Conservation (phyloP, 2,797 vertebrate species). For the Pteropus rufus region DNA sequence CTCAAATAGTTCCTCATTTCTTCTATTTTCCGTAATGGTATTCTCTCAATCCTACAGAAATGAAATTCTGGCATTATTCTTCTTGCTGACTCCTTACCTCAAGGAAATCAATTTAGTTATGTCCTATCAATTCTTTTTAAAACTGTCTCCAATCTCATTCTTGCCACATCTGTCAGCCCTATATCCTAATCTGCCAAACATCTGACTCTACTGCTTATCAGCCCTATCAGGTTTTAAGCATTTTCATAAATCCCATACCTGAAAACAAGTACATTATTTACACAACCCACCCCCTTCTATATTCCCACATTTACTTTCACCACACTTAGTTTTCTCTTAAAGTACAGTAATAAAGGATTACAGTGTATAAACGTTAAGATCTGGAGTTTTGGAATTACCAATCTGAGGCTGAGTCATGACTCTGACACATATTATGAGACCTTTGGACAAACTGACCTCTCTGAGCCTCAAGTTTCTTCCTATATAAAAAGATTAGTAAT, state of each 20-base stretch:
- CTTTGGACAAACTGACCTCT: not conserved
- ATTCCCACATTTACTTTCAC: slow-evolving; percentile 4
- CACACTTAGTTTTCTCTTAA: slow-evolving; percentile 21
- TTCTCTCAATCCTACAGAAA: slow-evolving; percentile 23
- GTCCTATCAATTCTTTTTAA: not conserved
- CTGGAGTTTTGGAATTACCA: not conserved
- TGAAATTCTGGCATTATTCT: not conserved
- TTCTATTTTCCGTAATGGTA: slow-evolving; percentile 35
- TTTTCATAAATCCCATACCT: not conserved
- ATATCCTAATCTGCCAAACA: not conserved
- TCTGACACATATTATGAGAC: not conserved
- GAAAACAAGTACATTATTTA: not conserved
- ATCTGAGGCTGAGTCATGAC: not conserved
- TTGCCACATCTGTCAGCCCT: not conserved
- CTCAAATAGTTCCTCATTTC: not conserved
- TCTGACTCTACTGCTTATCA: not conserved
- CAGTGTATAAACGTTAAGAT: not conserved
- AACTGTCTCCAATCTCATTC: not conserved
- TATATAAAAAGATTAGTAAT: slow-evolving; percentile 17
- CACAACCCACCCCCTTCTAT: not conserved
- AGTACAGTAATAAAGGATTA: not conserved
- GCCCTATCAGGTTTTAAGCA: not conserved
- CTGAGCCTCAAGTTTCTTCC: not conserved
- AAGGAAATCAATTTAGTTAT: slow-evolving; percentile 14
- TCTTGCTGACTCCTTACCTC: not conserved